phyloP scores from a whole-genome alignment of 2,888 invertebrate species.

The Silvanus unidentatus region DNA sequence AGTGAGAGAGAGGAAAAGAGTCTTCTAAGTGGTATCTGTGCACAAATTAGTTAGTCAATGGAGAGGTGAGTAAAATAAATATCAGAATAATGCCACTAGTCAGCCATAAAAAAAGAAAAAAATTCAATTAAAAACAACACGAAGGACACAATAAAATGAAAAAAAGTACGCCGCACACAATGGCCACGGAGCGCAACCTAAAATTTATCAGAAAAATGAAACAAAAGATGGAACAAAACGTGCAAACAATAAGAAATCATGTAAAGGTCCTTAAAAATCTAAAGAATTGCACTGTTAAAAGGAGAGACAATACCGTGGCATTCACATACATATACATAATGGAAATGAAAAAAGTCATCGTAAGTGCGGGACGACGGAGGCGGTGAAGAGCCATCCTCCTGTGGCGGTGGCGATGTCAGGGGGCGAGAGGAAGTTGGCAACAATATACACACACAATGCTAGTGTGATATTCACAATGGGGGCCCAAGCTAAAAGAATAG shows the following conservation, averaged over 20 bases:
- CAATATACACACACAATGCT: slow-evolving; percentile 39
- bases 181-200: neutral
- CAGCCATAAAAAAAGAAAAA: too few species aligned
- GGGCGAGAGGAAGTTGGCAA: slow-evolving; percentile 37
- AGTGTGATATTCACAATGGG: slow-evolving; percentile 36
- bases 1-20: too few species aligned
- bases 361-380: slow-evolving; percentile 10
- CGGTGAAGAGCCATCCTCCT: neutral
- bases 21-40: too few species aligned
- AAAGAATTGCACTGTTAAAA: slow-evolving; percentile 21
- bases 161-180: too few species aligned
- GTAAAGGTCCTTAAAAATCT: slow-evolving; percentile 33
- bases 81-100: too few species aligned
- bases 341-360: slow-evolving; percentile 36
- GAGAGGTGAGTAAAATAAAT: too few species aligned
- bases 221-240: slow-evolving; percentile 23
- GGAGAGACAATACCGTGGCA: slow-evolving; percentile 28
- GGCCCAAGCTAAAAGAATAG: slow-evolving; percentile 34
- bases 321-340: slow-evolving; percentile 37
- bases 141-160: too few species aligned
- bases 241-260: slow-evolving; percentile 31
- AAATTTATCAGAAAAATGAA: slow-evolving; percentile 24
- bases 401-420: slow-evolving; percentile 9
- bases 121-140: too few species aligned
- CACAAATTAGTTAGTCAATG: too few species aligned